Conservation (phyloP, 2,888 invertebrate genomes). For the Xylocampa areola region DNA sequence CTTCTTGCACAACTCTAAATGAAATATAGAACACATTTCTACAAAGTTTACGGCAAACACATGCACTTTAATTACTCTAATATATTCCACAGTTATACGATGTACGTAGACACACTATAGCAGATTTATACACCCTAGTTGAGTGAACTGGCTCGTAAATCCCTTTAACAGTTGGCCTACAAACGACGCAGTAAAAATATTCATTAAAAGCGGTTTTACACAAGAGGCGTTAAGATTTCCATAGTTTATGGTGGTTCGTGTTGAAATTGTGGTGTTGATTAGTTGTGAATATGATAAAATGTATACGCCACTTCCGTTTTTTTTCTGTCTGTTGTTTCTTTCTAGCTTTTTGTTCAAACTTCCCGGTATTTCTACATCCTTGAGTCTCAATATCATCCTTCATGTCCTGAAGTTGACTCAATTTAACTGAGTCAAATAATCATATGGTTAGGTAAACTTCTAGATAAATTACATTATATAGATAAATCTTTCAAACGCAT, state of each 20-base stretch:
- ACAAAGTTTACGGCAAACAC: slow-evolving; percentile 27
- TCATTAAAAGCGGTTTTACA: slow-evolving; percentile 49
- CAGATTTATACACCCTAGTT: slow-evolving; percentile 39
- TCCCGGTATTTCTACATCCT: too few species aligned
- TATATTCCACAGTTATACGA: slow-evolving; percentile 32
- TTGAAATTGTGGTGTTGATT: neutral
- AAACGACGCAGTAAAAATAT: slow-evolving; percentile 54
- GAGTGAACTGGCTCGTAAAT: slow-evolving; percentile 52
- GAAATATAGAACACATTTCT: too few species aligned
- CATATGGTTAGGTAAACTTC: too few species aligned
- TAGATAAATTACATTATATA: too few species aligned
- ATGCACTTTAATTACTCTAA: slow-evolving; percentile 37
- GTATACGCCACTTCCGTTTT: too few species aligned
- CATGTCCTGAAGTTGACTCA: too few species aligned
- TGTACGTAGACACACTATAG: slow-evolving; percentile 40
- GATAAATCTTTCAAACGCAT: too few species aligned
- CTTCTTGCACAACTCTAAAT: slow-evolving; percentile 13
- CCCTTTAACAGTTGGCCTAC: slow-evolving; percentile 41
- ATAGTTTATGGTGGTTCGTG: slow-evolving; percentile 8
- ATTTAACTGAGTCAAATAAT: too few species aligned
- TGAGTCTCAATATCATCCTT: too few species aligned
- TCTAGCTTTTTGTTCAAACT: too few species aligned
- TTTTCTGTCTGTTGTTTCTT: too few species aligned
- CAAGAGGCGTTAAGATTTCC: slow-evolving; percentile 16
- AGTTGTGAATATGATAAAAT: slow-evolving; percentile 3